Evolutionary conservation across 2,888 invertebrate species (phyloP), one percentile per base, ranked within the genome.

Genomic region (Sacculina carcini): DNA sequence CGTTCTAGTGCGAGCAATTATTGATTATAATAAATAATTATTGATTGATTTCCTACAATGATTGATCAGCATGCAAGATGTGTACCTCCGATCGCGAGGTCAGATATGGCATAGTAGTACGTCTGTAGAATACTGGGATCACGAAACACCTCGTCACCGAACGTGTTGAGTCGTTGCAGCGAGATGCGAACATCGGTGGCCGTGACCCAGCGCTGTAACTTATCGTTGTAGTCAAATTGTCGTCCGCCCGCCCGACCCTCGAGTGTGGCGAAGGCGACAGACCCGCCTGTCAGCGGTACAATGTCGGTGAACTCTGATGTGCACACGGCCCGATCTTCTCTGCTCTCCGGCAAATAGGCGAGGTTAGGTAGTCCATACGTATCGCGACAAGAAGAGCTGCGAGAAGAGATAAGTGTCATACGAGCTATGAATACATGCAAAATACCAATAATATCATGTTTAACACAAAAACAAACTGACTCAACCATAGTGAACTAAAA

Each of bases 231-330:
- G 60, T 94, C 94, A 62, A 94, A 98, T 53, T 79, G 76, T 61
- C 79, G 81, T 14, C 89, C 87, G 6, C 87, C 86, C 0, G 94
- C 94, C 57, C 98, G 70, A 42, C 90, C 89, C 65, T 90, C 90
- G 3, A 94, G 70, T 0, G 94, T 92, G 12, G 89, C 84, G 68
- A 94, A 96, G 9, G 87, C 82, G 6, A 94, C 86, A 62, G 85
- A 87, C 19, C 92, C 96, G 16, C 86, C 90, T 3, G 83, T 79
- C 54, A 96, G 68, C 0, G 96, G 96, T 0, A 92, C 89, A 58
- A 98, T 92, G 62, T 96, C 96, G 5, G 92, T 92, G 68, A 85
- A 96, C 63, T 94, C 94, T 55, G 87, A 83, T n/a, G 86, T 90
- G 64, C 98, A 98, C n/a, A 96, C 73, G 0, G 96, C 89, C 54